A percentile compares a stretch with the other conserved stretches of the same genome.
phyloP scores from a whole-genome alignment of 2,113 vertebrate species.

The Clarias macrocephalus region DNA sequence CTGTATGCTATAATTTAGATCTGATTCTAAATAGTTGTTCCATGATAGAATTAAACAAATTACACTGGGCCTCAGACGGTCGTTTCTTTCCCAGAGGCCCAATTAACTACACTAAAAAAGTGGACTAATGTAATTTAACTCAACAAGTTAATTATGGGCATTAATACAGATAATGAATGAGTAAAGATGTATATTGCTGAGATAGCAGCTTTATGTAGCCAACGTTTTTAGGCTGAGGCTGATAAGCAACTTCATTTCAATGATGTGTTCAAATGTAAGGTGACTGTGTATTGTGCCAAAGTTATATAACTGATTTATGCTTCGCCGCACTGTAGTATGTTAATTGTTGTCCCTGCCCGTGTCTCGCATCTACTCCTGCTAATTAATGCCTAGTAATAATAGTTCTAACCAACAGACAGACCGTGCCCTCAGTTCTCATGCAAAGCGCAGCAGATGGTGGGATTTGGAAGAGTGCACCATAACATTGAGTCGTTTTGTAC shows the following conservation, averaged over 20 bases:
- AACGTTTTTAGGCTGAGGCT: background rate
- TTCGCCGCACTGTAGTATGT: background rate
- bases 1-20: background rate
- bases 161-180: background rate
- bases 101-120: background rate
- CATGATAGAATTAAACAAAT: background rate
- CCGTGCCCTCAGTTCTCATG: background rate
- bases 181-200: background rate
- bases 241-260: background rate
- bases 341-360: background rate
- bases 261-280: background rate
- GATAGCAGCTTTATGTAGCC: background rate
- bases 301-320: background rate
- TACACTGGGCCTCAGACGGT: background rate
- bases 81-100: background rate
- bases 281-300: background rate
- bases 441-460: background rate
- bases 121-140: background rate
- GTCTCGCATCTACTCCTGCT: background rate
- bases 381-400: background rate
- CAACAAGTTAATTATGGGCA: background rate
- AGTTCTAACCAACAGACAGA: background rate
- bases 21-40: background rate
- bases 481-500: background rate
- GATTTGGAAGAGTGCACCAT: background rate